A percentile compares a stretch with the other conserved stretches of the same genome.
Evolutionary conservation across 2,797 vertebrate species (phyloP).

Genomic region (Gymnothorax javanicus): DNA sequence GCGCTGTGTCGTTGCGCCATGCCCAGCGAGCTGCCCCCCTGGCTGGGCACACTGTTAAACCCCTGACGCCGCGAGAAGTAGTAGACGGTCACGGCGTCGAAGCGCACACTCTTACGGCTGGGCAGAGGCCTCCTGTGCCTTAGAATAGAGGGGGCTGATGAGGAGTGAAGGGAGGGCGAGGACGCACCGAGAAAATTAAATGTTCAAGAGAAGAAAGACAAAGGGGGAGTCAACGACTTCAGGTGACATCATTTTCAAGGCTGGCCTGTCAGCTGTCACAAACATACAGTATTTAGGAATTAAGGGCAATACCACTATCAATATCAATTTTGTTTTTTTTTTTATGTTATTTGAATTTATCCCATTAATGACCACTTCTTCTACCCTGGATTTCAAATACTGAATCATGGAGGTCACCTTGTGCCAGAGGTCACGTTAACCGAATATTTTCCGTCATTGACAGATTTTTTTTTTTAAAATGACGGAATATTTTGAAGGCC

Average conservation of each 20-base stretch:
- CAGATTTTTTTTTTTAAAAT: no score
- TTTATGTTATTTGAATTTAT: no score
- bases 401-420: not conserved
- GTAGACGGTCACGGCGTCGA: constrained; percentile 93
- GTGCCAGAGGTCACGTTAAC: no score
- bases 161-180: constrained; percentile 20
- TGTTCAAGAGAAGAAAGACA: not conserved
- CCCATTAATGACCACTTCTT: not conserved
- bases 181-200: not conserved
- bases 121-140: constrained; percentile 82
- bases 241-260: not conserved
- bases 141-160: constrained; percentile 90
- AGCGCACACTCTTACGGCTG: constrained; percentile 86
- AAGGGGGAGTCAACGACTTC: not conserved
- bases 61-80: constrained; percentile 93
- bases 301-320: not conserved
- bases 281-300: not conserved
- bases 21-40: constrained; percentile 92
- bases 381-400: not conserved
- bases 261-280: not conserved
- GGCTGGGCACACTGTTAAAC: constrained; percentile 95
- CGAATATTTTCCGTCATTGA: no score
- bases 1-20: constrained; percentile 93
- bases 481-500: no score
- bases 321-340: not conserved